Percentiles rank a stretch among this genome's conserved stretches.
These are phyloP conservation scores for Pantherophis vulpinus DNA, from an alignment of 2,797 vertebrate genomes.

Conservation along the genomic window DNA sequence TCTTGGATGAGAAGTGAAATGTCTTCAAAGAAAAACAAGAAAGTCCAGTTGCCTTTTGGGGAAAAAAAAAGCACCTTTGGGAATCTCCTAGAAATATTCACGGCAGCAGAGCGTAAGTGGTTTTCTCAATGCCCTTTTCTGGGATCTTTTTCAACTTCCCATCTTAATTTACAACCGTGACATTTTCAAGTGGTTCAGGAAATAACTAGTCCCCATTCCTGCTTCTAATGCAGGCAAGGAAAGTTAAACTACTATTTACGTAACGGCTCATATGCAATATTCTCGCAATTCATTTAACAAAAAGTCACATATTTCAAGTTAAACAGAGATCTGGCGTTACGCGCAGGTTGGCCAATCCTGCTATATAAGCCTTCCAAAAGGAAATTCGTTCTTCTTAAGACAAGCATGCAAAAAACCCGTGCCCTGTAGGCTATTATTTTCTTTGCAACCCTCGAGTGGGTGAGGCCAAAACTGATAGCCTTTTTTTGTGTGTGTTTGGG, in stretches of 20 bases:
- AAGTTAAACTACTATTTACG: neutral
- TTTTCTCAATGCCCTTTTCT: neutral
- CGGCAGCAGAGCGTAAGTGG: neutral
- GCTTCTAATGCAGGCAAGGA: neutral
- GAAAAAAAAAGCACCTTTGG: too few relatives aligned
- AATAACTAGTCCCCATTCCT: neutral
- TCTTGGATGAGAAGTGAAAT: too few relatives aligned
- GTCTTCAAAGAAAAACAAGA: too few relatives aligned
- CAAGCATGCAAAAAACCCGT: neutral
- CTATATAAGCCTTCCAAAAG: neutral
- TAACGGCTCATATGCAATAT: neutral
- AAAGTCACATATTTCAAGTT: neutral
- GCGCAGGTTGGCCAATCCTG: neutral
- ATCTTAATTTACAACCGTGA: neutral
- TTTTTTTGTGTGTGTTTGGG: neutral
- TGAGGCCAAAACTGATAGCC: neutral
- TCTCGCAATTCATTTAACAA: neutral
- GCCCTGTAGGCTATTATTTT: neutral
- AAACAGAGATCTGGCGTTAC: neutral
- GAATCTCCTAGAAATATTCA: neutral
- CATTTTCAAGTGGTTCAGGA: neutral
- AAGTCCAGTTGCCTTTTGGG: too few relatives aligned
- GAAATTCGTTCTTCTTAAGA: slow-evolving; percentile 21
- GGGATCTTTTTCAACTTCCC: neutral
- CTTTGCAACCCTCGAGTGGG: neutral